Evolutionary conservation across 2,113 vertebrate species (phyloP), one percentile per base, ranked within the genome.

Genomic region (Notechis scutatus): DNA sequence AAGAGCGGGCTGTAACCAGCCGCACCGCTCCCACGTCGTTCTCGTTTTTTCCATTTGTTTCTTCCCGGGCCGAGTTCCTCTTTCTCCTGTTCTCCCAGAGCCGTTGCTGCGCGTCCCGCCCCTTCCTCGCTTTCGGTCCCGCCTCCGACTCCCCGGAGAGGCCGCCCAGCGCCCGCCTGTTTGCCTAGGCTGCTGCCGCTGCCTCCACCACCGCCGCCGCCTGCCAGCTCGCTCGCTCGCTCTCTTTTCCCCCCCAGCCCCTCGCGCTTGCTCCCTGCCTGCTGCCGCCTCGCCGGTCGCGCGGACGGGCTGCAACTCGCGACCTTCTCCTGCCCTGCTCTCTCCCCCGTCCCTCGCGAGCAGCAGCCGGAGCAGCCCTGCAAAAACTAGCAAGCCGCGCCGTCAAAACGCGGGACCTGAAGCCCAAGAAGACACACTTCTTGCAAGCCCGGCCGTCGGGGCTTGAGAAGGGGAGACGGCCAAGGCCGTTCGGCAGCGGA

Each of bases 81-180:
- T n/a, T 2, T n/a, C 81, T 8, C 42, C 50, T 3, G 23, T 11
- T 39, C 8, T 18, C 45, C 45, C 74, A 23, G 29, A 15, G 91
- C 42, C 45, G n/a, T 47, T 47, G 29, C 29, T 0, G 61, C 45
- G 39, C 90, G 55, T 18, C 90, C 94, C 92, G 29, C 94, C 94
- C 57, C 56, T 88, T 90, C 89, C 59, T 88, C 57, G 93, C 6
- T 47, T 47, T 12, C 45, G 11, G 54, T 10, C 93, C 92, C 94
- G 89, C 92, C 95, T 92, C 56, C 94, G 81, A 93, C 96, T 95
- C 94, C 92, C 92, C 15, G 56, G 91, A 95, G 96, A 95, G 96
- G 95, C 95, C 94, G 96, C 9, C 95, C 93, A 18, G 93, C 34
- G 50, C 74, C 74, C 34, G 85, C 50, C 59, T 47, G 91, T 86